Evolutionary conservation across 2,888 invertebrate genomes (phyloP).

Genomic region (Cheilosia grossa): DNA sequence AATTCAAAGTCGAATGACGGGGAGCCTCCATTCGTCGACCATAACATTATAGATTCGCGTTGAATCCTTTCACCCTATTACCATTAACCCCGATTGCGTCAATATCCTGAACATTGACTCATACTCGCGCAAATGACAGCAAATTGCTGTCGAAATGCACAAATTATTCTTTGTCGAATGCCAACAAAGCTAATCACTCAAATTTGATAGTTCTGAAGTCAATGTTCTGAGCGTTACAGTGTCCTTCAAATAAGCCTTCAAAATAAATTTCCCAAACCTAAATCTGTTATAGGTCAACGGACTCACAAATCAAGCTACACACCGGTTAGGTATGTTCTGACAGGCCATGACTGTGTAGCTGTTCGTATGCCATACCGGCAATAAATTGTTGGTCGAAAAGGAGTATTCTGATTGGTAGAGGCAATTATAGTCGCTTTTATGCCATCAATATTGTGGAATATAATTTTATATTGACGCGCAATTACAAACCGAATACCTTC

Average conservation of each 20-base stretch:
- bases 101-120: too few relatives aligned
- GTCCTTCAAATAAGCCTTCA: not conserved
- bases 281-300: conserved; percentile 25
- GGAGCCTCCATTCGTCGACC: too few relatives aligned
- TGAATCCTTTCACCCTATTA: too few relatives aligned
- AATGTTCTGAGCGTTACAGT: not conserved
- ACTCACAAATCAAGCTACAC: conserved; percentile 32
- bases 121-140: too few relatives aligned
- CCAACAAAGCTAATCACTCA: conserved; percentile 16
- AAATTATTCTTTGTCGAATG: conserved; percentile 21
- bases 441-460: conserved; percentile 19
- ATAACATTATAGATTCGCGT: too few relatives aligned
- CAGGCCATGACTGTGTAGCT: not conserved
- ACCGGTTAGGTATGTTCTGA: not conserved
- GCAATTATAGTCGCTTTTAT: conserved; percentile 26
- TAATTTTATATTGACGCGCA: conserved; percentile 20
- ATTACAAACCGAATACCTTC: conserved; percentile 22
- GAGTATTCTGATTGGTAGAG: conserved; percentile 7
- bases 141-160: conserved; percentile 15
- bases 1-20: too few relatives aligned
- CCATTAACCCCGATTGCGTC: too few relatives aligned
- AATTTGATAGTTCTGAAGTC: conserved; percentile 1
- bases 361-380: not conserved
- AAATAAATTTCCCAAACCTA: conserved; percentile 33
- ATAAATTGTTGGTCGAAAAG: conserved; percentile 14